Conservation (phyloP, 2,888 invertebrate genomes). For the Chirona hameri region DNA sequence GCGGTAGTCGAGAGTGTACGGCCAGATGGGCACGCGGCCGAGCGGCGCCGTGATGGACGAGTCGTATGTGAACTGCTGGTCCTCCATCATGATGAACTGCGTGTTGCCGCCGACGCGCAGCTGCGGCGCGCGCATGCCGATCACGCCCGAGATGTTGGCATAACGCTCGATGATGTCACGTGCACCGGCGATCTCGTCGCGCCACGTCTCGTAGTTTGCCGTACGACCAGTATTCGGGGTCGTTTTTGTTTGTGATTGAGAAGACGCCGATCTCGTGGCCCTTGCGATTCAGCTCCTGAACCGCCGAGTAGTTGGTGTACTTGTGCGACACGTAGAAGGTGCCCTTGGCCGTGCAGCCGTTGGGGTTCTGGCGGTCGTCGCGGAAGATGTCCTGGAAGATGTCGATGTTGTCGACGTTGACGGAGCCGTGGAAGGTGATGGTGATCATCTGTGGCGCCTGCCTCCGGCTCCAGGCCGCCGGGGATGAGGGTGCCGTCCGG, state of each 20-base stretch:
- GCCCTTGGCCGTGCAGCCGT: constrained; percentile 45
- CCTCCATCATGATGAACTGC: constrained; percentile 95
- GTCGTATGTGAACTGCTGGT: constrained; percentile 91
- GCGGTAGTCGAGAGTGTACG: constrained; percentile 92
- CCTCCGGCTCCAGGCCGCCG: constrained; percentile 43
- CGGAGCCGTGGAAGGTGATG: constrained; percentile 46
- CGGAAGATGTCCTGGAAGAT: constrained; percentile 45
- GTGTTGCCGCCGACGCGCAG: constrained; percentile 87
- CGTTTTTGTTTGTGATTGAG: constrained; percentile 87
- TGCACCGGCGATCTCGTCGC: constrained; percentile 90
- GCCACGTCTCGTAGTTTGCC: constrained; percentile 87
- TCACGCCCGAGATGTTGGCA: constrained; percentile 87
- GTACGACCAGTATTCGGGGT: constrained; percentile 82
- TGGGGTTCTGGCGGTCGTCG: constrained; percentile 44
- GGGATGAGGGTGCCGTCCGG: constrained; percentile 46
- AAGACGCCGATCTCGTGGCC: constrained; percentile 91
- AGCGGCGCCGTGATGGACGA: constrained; percentile 89
- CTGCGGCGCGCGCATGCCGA: constrained; percentile 83
- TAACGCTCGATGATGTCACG: constrained; percentile 70
- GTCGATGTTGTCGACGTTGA: constrained; percentile 47
- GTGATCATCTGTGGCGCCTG: constrained; percentile 46
- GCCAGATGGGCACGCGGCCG: constrained; percentile 89
- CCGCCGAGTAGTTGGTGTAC: constrained; percentile 46
- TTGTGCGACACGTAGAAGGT: constrained; percentile 47
- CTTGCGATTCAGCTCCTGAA: constrained; percentile 53